These are phyloP conservation scores for Mythimna impura DNA, from an alignment of 2,888 invertebrate species.

Conservation along the genomic window DNA sequence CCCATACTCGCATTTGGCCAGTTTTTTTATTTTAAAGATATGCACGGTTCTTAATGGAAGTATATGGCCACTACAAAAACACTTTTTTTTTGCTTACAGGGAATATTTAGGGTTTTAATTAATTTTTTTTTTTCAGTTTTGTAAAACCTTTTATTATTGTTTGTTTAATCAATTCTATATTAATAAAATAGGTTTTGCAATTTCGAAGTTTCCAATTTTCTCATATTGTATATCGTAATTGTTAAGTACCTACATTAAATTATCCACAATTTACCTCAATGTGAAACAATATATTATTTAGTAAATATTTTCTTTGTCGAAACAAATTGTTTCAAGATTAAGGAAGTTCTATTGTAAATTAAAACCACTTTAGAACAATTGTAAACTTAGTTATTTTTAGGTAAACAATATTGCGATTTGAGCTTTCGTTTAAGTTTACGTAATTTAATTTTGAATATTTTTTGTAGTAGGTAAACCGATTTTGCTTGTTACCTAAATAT, in stretches of 20 bases:
- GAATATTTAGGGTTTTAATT: too few relatives aligned
- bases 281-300: slow-evolving; percentile 34
- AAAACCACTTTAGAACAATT: slow-evolving; percentile 31
- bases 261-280: slow-evolving; percentile 4
- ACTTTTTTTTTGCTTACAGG: too few relatives aligned
- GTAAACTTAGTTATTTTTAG: slow-evolving; percentile 22
- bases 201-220: background rate
- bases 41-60: too few relatives aligned
- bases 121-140: too few relatives aligned
- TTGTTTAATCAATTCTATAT: background rate
- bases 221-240: slow-evolving; percentile 3
- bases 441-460: slow-evolving; percentile 5
- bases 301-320: slow-evolving; percentile 31
- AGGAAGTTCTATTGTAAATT: slow-evolving; percentile 37
- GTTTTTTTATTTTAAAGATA: too few relatives aligned
- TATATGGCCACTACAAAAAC: too few relatives aligned
- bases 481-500: too few relatives aligned
- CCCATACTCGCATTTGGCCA: too few relatives aligned
- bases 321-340: slow-evolving; percentile 43
- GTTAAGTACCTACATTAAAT: slow-evolving; percentile 1
- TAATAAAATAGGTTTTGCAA: background rate
- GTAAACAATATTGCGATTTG: slow-evolving; percentile 23
- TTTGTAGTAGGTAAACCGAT: background rate
- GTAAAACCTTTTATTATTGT: background rate
- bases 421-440: background rate